Percentiles rank a stretch among this genome's conserved stretches.
phyloP scores from a whole-genome alignment of 2,113 vertebrate genomes.

The Lepus americanus region DNA sequence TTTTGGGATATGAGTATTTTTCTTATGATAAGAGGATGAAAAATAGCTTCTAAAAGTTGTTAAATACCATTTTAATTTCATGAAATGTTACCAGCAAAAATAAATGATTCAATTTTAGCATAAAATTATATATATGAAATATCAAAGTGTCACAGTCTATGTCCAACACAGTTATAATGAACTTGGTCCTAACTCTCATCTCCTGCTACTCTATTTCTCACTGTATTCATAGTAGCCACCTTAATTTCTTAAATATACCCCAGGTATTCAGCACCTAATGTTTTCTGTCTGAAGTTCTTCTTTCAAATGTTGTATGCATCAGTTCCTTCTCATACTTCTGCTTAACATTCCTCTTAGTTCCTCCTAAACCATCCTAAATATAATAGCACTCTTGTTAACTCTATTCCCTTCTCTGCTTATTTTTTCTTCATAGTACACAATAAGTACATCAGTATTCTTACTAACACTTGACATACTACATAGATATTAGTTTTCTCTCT shows the following conservation, averaged over 20 bases:
- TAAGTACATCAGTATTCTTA: not conserved
- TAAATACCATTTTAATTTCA: constrained; percentile 51
- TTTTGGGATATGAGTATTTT: not conserved
- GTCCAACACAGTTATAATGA: not conserved
- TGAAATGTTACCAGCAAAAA: constrained; percentile 44
- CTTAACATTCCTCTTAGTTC: not conserved
- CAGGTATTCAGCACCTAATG: not conserved
- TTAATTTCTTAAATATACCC: not conserved
- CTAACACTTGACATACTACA: not conserved
- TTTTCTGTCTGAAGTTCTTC: constrained; percentile 3
- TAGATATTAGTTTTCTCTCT: not conserved
- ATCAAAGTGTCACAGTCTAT: not conserved
- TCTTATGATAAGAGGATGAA: not conserved
- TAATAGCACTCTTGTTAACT: not conserved
- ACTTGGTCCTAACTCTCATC: not conserved
- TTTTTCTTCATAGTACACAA: constrained; percentile 6
- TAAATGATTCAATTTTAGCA: constrained; percentile 27
- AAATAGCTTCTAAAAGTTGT: not conserved
- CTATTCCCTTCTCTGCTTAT: not conserved
- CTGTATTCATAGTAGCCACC: not conserved
- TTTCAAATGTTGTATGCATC: not conserved
- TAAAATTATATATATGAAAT: not conserved
- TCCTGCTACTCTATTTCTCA: not conserved
- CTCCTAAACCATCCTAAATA: not conserved
- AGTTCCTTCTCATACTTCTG: not conserved